phyloP scores from a whole-genome alignment of 2,888 invertebrate species.

The Conops quadrifasciatus region DNA sequence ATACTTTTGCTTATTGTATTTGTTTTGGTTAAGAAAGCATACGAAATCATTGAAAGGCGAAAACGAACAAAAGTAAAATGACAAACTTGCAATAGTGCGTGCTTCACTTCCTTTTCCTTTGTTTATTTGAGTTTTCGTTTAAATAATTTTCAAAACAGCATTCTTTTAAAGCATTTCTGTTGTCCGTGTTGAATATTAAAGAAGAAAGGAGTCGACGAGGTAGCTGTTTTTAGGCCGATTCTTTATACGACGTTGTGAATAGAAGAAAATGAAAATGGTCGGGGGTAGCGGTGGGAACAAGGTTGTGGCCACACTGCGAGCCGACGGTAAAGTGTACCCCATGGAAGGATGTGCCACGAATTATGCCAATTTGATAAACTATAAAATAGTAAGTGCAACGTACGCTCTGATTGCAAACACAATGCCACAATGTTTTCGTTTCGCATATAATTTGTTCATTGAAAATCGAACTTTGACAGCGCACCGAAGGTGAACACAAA shows the following conservation, averaged over 20 bases:
- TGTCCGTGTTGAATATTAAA: constrained; percentile 10
- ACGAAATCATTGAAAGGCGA: constrained; percentile 25
- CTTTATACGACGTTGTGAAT: constrained; percentile 11
- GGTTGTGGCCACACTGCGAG: constrained; percentile 59
- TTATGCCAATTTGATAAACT: constrained; percentile 54
- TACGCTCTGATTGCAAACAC: neutral
- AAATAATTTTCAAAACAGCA: constrained; percentile 41
- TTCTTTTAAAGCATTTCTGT: constrained; percentile 40
- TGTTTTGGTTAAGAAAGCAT: constrained; percentile 23
- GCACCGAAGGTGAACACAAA: constrained; percentile 54
- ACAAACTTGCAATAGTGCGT: constrained; percentile 45
- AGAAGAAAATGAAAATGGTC: constrained; percentile 41
- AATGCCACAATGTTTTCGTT: neutral
- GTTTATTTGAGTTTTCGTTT: constrained; percentile 42
- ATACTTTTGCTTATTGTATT: constrained; percentile 27
- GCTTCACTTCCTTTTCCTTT: constrained; percentile 49
- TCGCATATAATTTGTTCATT: neutral
- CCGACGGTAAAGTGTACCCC: constrained; percentile 60
- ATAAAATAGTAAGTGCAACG: constrained; percentile 56
- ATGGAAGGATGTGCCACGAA: constrained; percentile 48
- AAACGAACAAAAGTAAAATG: constrained; percentile 41
- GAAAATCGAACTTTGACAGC: constrained; percentile 45
- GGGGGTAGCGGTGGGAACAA: constrained; percentile 52
- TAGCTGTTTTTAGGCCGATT: neutral
- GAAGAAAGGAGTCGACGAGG: too few relatives aligned